Evolutionary conservation across 1,140 invertebrate species (phyloP).

Genomic region (Papilio dardanus): DNA sequence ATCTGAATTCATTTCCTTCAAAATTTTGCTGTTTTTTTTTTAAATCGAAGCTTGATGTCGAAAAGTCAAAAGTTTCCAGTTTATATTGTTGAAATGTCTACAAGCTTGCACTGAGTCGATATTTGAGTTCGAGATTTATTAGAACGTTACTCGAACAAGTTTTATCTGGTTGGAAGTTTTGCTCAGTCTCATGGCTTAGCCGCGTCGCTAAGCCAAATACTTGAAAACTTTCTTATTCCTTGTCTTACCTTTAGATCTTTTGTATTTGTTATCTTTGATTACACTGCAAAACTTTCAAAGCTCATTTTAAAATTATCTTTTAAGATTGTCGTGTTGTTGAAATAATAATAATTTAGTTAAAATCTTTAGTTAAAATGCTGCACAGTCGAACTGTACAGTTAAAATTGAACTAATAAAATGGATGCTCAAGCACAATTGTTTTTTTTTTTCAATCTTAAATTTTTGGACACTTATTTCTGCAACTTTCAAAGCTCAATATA

Average conservation of each 20-base stretch:
- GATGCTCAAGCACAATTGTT: neutral
- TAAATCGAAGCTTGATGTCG: too few relatives aligned
- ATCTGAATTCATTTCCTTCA: too few relatives aligned
- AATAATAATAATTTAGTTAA: too few relatives aligned
- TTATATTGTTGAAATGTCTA: neutral
- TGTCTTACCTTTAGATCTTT: constrained; percentile 17
- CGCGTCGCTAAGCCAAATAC: constrained; percentile 17
- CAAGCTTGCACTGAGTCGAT: neutral
- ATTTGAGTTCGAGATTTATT: neutral
- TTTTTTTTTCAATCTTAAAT: too few relatives aligned
- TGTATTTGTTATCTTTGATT: constrained; percentile 14
- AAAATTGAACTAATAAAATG: too few relatives aligned
- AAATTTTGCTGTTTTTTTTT: too few relatives aligned
- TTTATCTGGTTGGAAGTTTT: constrained; percentile 2
- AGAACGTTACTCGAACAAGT: neutral
- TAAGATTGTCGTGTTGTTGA: neutral
- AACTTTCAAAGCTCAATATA: neutral
- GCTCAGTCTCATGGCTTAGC: constrained; percentile 4
- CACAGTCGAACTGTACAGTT: too few relatives aligned
- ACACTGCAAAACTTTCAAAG: neutral
- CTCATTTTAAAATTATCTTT: neutral
- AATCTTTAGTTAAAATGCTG: too few relatives aligned
- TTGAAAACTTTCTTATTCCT: constrained; percentile 10
- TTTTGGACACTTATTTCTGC: too few relatives aligned
- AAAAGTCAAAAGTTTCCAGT: too few relatives aligned